These are phyloP conservation scores for Carposina sasakii DNA, from an alignment of 1,140 invertebrate genomes.

Conservation along the genomic window DNA sequence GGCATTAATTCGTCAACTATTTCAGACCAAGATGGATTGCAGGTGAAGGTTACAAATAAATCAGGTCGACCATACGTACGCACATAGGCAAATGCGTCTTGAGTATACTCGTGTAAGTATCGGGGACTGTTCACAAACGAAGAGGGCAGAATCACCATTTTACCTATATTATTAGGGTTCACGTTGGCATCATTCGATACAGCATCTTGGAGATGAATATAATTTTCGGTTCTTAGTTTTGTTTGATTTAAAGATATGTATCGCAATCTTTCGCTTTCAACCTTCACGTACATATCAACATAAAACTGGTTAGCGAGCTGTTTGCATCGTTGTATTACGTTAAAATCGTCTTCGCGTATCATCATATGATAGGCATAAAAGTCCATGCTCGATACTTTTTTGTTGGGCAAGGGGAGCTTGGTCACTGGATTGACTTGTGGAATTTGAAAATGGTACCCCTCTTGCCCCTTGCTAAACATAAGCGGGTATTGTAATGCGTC, in stretches of 20 bases:
- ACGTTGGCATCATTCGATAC: conserved; percentile 31
- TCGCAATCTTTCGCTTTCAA: conserved; percentile 29
- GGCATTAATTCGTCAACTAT: conserved; percentile 31
- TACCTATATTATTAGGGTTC: conserved; percentile 39
- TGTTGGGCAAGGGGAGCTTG: conserved; percentile 17
- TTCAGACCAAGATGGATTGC: conserved; percentile 25
- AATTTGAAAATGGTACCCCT: conserved; percentile 29
- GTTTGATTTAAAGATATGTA: conserved; percentile 28
- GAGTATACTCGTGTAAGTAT: conserved; percentile 64
- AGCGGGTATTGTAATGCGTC: conserved; percentile 31
- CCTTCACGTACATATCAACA: conserved; percentile 35
- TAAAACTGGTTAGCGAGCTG: conserved; percentile 27
- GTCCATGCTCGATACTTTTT: conserved; percentile 31
- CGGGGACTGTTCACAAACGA: conserved; percentile 51
- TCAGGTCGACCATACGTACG: conserved; percentile 47
- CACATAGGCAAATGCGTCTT: conserved; percentile 72
- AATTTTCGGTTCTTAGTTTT: conserved; percentile 29
- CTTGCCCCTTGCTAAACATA: conserved; percentile 27
- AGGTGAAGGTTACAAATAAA: conserved; percentile 30
- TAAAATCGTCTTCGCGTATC: conserved; percentile 28
- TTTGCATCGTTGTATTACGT: conserved; percentile 22
- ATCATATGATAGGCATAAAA: conserved; percentile 34
- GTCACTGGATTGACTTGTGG: conserved; percentile 25
- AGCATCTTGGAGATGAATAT: conserved; percentile 35
- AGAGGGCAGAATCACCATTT: conserved; percentile 57